Conservation (phyloP, 2,888 invertebrate species). For the Dromius quadrimaculatus region DNA sequence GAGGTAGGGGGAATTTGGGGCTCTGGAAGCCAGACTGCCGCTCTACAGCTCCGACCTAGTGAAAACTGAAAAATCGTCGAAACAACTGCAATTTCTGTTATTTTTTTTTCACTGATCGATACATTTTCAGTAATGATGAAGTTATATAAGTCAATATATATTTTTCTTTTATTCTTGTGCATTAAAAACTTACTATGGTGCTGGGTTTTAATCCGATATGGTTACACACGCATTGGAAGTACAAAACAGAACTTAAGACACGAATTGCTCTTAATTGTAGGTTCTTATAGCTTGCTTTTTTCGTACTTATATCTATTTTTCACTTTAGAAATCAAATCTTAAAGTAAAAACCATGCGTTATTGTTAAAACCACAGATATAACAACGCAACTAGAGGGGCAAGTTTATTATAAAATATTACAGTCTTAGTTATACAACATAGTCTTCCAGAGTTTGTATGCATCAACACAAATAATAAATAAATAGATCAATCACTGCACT, state of each 20-base stretch:
- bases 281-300: slow-evolving; percentile 17
- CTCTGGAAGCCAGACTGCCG: slow-evolving; percentile 60
- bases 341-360: slow-evolving; percentile 33
- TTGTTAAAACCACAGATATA: slow-evolving; percentile 19
- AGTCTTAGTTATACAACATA: slow-evolving; percentile 21
- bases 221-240: slow-evolving; percentile 30
- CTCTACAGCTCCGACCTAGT: slow-evolving; percentile 58
- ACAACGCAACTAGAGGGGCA: slow-evolving; percentile 27
- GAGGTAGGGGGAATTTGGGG: slow-evolving; percentile 58
- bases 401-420: slow-evolving; percentile 28
- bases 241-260: slow-evolving; percentile 18
- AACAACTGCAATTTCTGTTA: slow-evolving; percentile 30
- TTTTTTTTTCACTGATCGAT: slow-evolving; percentile 14
- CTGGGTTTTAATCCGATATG: slow-evolving; percentile 42
- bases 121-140: slow-evolving; percentile 7
- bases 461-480: slow-evolving; percentile 48
- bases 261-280: slow-evolving; percentile 31
- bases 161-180: slow-evolving; percentile 18
- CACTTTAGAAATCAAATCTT: slow-evolving; percentile 43
- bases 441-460: slow-evolving; percentile 25
- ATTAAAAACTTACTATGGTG: slow-evolving; percentile 41
- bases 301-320: slow-evolving; percentile 35
- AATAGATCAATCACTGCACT: slow-evolving; percentile 48
- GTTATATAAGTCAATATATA: slow-evolving; percentile 24
- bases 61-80: slow-evolving; percentile 54